Evolutionary conservation across 2,888 invertebrate genomes (phyloP), one percentile per base, ranked within the genome.

Genomic region (Drosophila lutescens): DNA sequence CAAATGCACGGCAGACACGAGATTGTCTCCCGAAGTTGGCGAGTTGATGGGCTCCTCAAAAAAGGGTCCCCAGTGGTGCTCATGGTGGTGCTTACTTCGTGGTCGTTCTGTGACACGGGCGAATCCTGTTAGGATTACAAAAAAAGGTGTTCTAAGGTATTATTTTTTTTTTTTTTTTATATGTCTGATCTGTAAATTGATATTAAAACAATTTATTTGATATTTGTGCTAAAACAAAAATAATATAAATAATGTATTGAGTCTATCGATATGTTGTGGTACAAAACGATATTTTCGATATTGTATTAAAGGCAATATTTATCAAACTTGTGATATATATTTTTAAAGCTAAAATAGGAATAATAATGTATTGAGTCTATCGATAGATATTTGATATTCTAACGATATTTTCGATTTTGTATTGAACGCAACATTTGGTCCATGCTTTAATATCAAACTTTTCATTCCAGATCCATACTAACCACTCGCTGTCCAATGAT

Each of bases 11-110:
- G 93, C 93, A 77, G 94, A 93, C 84, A 93, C 93, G 40, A 93
- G 88, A 7, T 94, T 93, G 74, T 93, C 93, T 80, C 93, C 94
- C 78, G 94, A 93, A 77, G 92, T 92, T 67, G 92, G 92, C 61
- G 86, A 77, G 47, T 80, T 91, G 66, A 94, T 93, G 13, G 93
- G 93, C 81, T 93, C 93, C 85, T 95, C 95, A 81, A 95, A 95
- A 90, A 95, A 95, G 51, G 95, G 95, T 30, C 96, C 96, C 94
- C 95, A 95, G 88, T 95, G 95, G 72, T 94, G 94, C 78, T 95
- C 95, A 87, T 95, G 95, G 82, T 95, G 95, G 84, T 94, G 95
- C 83, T 95, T 94, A 71, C 79, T 90, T 38, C 91, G 90, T n/a
- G 88, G 79, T 12, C 85, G 74, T 32, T 91, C 90, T n/a, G 78